Evolutionary conservation across 2,888 invertebrate species (phyloP).

Genomic region (Embidobia sp.): DNA sequence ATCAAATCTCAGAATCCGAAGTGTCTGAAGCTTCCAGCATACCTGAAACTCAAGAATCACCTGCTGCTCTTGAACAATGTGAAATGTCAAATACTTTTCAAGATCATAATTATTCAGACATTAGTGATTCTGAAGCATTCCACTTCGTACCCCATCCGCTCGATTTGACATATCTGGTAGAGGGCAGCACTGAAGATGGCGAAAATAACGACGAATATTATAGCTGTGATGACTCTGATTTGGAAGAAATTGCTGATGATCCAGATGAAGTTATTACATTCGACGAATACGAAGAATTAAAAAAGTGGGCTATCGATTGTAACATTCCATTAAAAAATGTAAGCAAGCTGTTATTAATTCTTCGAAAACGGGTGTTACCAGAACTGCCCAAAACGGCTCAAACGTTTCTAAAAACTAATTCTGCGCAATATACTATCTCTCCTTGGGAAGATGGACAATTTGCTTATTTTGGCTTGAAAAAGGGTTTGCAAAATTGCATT

Average conservation of each 20-base stretch:
- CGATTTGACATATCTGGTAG: too few relatives aligned
- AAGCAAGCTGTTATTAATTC: slow-evolving; percentile 29
- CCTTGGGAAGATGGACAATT: slow-evolving; percentile 30
- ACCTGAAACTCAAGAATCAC: too few relatives aligned
- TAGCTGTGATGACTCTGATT: slow-evolving; percentile 27
- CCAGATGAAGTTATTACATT: background rate
- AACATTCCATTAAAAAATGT: slow-evolving; percentile 18
- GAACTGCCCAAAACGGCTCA: slow-evolving; percentile 32
- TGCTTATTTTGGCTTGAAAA: slow-evolving; percentile 44
- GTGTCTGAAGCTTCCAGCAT: too few relatives aligned
- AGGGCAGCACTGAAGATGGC: too few relatives aligned
- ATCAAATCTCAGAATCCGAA: too few relatives aligned
- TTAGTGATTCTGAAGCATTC: too few relatives aligned
- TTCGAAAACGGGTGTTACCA: slow-evolving; percentile 28
- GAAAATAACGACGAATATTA: slow-evolving; percentile 26
- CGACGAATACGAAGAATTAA: slow-evolving; percentile 25
- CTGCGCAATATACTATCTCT: slow-evolving; percentile 28
- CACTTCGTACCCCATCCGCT: too few relatives aligned
- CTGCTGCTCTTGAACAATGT: too few relatives aligned
- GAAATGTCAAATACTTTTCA: too few relatives aligned
- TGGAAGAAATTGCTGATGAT: slow-evolving; percentile 15
- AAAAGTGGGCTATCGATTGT: slow-evolving; percentile 34
- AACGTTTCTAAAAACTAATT: slow-evolving; percentile 46
- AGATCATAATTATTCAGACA: too few relatives aligned
- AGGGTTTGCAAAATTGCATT: slow-evolving; percentile 25